These are phyloP conservation scores for Hemaris fuciformis DNA, from an alignment of 2,888 invertebrate species.

Conservation along the genomic window DNA sequence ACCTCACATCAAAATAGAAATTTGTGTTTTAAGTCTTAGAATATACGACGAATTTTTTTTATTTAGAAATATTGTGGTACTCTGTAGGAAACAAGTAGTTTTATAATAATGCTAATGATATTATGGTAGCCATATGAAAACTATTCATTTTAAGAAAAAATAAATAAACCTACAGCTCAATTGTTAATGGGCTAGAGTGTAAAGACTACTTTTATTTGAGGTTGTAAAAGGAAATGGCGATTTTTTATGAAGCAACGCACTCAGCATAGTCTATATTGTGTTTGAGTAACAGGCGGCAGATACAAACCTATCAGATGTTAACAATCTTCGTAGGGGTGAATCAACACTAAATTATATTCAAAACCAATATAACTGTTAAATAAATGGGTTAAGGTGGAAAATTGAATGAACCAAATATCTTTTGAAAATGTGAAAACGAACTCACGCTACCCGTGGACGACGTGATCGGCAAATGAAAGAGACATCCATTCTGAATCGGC, in stretches of 20 bases:
- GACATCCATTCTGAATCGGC: slow-evolving; percentile 39
- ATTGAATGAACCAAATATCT: background rate
- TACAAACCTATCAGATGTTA: slow-evolving; percentile 17
- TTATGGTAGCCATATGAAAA: no score
- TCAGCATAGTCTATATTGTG: background rate
- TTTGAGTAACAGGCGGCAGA: slow-evolving; percentile 24
- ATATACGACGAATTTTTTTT: no score
- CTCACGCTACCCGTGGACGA: slow-evolving; percentile 31
- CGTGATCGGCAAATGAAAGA: slow-evolving; percentile 47
- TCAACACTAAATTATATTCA: background rate
- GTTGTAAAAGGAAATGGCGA: background rate
- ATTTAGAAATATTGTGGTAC: no score
- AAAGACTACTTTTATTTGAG: no score
- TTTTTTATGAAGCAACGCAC: background rate
- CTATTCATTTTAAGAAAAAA: no score
- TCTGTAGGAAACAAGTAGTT: no score
- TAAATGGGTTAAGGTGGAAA: background rate
- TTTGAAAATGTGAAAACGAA: slow-evolving; percentile 33
- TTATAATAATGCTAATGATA: no score
- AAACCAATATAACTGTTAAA: background rate
- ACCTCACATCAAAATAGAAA: no score
- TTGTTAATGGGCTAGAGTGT: no score
- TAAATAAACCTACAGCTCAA: no score
- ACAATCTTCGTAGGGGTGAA: background rate
- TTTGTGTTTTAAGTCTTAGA: no score